Evolutionary conservation across 2,888 invertebrate species (phyloP).

Genomic region (Pocota personata): DNA sequence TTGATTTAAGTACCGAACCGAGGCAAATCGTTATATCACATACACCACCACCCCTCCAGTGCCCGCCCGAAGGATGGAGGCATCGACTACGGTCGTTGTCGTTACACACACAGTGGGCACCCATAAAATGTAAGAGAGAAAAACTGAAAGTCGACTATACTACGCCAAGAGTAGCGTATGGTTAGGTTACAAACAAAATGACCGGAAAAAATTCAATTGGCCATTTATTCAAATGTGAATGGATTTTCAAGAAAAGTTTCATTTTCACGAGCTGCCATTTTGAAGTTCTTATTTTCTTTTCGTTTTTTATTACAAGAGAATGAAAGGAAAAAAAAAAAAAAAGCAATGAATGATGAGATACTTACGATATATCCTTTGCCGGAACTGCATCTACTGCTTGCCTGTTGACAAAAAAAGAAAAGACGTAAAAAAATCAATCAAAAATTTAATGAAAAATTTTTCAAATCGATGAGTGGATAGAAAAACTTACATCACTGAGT

Average conservation of each 20-base stretch:
- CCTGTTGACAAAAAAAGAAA: constrained; percentile 84
- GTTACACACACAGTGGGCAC: constrained; percentile 17
- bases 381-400: constrained; percentile 96
- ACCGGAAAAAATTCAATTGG: constrained; percentile 72
- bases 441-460: not conserved
- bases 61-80: not conserved
- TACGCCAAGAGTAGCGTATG: constrained; percentile 39
- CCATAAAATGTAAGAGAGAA: constrained; percentile 35
- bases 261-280: constrained; percentile 64
- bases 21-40: constrained; percentile 73
- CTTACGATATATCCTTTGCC: constrained; percentile 97
- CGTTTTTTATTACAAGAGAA: not conserved
- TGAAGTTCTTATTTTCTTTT: constrained; percentile 30
- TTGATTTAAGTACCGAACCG: constrained; percentile 73
- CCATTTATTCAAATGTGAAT: constrained; percentile 73
- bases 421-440: constrained; percentile 30
- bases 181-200: constrained; percentile 61
- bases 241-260: constrained; percentile 51
- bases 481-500: constrained; percentile 89
- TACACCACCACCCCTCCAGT: not conserved
- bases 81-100: not conserved
- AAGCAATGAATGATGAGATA: constrained; percentile 79
- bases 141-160: not conserved
- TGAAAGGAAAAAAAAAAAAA: not conserved
- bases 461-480: constrained; percentile 82